Percentiles rank a stretch among this genome's conserved stretches.
phyloP scores from a whole-genome alignment of 2,797 vertebrate genomes.

The Protonibea diacanthus region DNA sequence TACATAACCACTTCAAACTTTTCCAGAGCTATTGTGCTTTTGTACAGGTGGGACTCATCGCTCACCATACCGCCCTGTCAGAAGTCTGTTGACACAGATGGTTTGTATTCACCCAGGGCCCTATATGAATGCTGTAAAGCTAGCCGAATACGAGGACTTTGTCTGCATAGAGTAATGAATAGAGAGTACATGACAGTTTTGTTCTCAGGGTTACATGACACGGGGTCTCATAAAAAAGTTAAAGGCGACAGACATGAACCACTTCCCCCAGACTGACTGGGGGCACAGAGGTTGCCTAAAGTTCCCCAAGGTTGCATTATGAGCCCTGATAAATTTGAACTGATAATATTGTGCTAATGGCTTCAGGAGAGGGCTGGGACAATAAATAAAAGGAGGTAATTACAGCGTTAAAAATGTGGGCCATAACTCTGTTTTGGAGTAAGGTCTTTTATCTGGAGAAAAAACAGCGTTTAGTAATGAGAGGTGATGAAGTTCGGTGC shows the following conservation, averaged over 20 bases:
- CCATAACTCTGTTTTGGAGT: slow-evolving; percentile 28
- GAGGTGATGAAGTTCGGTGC: slow-evolving; percentile 56
- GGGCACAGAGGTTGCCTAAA: slow-evolving; percentile 54
- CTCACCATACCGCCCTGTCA: slow-evolving; percentile 66
- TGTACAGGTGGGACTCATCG: slow-evolving; percentile 75
- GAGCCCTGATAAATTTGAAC: slow-evolving; percentile 62
- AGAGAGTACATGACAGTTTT: slow-evolving; percentile 61
- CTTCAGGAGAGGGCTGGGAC: slow-evolving; percentile 53
- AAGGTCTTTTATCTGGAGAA: slow-evolving; percentile 54
- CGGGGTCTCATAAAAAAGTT: slow-evolving; percentile 53
- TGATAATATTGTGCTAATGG: slow-evolving; percentile 79
- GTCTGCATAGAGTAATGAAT: slow-evolving; percentile 64
- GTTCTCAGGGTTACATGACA: slow-evolving; percentile 69
- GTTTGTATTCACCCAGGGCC: slow-evolving; percentile 74
- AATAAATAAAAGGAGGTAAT: slow-evolving; percentile 78
- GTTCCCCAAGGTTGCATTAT: slow-evolving; percentile 61
- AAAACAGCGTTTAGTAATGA: slow-evolving; percentile 55
- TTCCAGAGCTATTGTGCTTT: slow-evolving; percentile 51
- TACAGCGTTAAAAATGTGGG: slow-evolving; percentile 52
- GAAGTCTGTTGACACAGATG: slow-evolving; percentile 81
- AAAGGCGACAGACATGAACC: slow-evolving; percentile 60
- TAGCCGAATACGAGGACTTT: slow-evolving; percentile 51
- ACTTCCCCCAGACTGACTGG: slow-evolving; percentile 36
- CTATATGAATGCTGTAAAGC: slow-evolving; percentile 67
- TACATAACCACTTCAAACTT: slow-evolving; percentile 44